Evolutionary conservation across 2,113 vertebrate species (phyloP).

Genomic region (Perca flavescens): DNA sequence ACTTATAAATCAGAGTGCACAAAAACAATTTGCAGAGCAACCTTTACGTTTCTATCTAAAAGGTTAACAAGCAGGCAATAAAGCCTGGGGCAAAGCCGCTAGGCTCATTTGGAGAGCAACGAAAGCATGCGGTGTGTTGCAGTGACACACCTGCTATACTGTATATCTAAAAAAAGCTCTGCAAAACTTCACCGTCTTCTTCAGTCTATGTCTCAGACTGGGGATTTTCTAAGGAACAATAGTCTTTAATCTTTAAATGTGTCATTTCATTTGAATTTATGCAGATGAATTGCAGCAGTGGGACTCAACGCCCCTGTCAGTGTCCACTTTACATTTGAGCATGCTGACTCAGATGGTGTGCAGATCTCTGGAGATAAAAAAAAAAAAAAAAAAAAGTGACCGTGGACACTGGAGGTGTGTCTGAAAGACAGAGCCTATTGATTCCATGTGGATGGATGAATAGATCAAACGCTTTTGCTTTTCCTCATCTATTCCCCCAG

Average conservation of each 20-base stretch:
- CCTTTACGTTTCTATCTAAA: constrained; percentile 77
- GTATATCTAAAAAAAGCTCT: constrained; percentile 24
- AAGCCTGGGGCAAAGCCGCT: constrained; percentile 58
- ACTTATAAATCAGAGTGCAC: constrained; percentile 56
- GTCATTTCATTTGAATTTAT: constrained; percentile 38
- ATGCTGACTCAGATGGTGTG: constrained; percentile 52
- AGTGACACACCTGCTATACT: neutral
- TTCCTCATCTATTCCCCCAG: constrained; percentile 66
- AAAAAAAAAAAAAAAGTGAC: constrained; percentile 28
- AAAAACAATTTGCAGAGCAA: constrained; percentile 68
- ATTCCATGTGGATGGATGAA: constrained; percentile 77
- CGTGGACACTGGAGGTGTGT: constrained; percentile 51
- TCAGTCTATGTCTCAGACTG: constrained; percentile 1
- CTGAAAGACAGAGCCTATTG: constrained; percentile 69
- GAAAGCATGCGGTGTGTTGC: constrained; percentile 24
- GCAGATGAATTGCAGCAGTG: constrained; percentile 42
- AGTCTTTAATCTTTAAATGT: constrained; percentile 42
- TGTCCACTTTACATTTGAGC: constrained; percentile 38
- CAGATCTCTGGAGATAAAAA: constrained; percentile 17
- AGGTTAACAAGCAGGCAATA: constrained; percentile 80
- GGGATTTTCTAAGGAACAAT: constrained; percentile 36
- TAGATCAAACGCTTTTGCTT: constrained; percentile 74
- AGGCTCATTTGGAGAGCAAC: constrained; percentile 51
- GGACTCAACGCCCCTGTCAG: constrained; percentile 14
- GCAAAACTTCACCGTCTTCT: constrained; percentile 21